Evolutionary conservation across 2,113 vertebrate genomes (phyloP).

Genomic region (Callopanchax toddi): DNA sequence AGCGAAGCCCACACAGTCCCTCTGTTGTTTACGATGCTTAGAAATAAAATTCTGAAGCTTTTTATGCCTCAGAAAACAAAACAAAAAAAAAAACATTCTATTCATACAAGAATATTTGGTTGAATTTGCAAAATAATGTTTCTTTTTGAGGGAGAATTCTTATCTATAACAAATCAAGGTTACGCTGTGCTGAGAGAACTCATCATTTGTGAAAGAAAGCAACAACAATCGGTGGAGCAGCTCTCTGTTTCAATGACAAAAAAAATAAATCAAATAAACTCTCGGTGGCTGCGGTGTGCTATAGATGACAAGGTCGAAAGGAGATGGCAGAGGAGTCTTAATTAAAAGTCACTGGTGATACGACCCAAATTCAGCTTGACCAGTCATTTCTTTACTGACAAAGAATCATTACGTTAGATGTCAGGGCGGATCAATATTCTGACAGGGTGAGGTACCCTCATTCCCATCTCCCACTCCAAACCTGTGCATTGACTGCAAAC

Average conservation of each 20-base stretch:
- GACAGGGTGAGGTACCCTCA: conserved; percentile 73
- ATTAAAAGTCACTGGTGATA: conserved; percentile 75
- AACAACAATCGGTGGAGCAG: background rate
- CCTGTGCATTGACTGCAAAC: conserved; percentile 71
- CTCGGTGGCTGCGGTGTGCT: conserved; percentile 20
- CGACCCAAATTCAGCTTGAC: conserved; percentile 66
- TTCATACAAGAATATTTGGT: conserved; percentile 14
- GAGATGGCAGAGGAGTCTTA: conserved; percentile 63
- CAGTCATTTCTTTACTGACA: conserved; percentile 75
- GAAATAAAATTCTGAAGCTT: conserved; percentile 9
- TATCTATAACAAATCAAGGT: conserved; percentile 53
- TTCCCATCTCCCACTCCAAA: conserved; percentile 58
- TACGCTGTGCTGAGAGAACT: conserved; percentile 35
- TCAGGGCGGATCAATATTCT: conserved; percentile 81
- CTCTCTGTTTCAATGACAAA: conserved; percentile 34
- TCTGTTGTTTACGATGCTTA: conserved; percentile 40
- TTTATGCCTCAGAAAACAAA: conserved; percentile 12
- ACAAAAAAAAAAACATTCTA: conserved; percentile 1
- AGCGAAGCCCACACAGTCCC: background rate
- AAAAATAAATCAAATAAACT: conserved; percentile 24
- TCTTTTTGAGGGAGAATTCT: conserved; percentile 34
- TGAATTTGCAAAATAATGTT: conserved; percentile 32
- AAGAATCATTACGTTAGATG: conserved; percentile 80
- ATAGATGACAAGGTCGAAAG: conserved; percentile 66
- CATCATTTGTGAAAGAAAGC: conserved; percentile 36